Base-by-base conservation (phyloP, 2,113 vertebrate genomes). In the Calidris pygmaea region DNA sequence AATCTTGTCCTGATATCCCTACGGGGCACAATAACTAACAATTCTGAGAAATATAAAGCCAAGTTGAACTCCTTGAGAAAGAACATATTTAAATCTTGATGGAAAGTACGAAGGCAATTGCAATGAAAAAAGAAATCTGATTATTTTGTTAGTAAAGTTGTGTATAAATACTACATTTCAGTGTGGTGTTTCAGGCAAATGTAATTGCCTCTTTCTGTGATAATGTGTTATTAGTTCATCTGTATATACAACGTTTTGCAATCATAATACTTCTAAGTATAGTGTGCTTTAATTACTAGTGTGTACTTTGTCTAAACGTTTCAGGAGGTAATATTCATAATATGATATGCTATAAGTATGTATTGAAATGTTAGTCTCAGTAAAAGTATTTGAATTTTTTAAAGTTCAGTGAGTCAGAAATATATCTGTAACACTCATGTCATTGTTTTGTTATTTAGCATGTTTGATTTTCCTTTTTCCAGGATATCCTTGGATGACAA, bases 401-500 rank as follows among this genome's bases (percentile, higher is more conserved):
- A 9, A 62, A 78, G 39, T 59, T 85, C 15, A 23, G 12, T 37
- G 35, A 72, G 27, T 48, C 43, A 79, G 30, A 85, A 94, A 12
- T 62, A 79, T 30, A 58, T 93, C 15, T 62, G 0, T 74, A 87
- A 22, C 7, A 23, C 12, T 80, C 4, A 6, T 19, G 34, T 78
- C 7, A 39, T 34, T n/a, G 8, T 72, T 93, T 56, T 60, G 50
- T 75, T 77, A 72, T 53, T 77, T 80, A 78, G 22, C 21, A 12
- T 43, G 13, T 60, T 73, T 91, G 34, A 15, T 26, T 21, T 70
- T 9, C 47, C 55, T 94, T 9, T 96, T 93, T 56, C 50, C 48
- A 99, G 99, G 95, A 68, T 97, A 87, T 96, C 98, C 37, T 95
- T 99, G 92, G 98, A 99, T 95, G 98, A 99, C 74, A 99, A 98